A percentile compares a stretch with the other conserved stretches of the same genome.
These are phyloP conservation scores for Caenorhabditis latens DNA, from an alignment of 1,140 invertebrate genomes.

Conservation along the genomic window DNA sequence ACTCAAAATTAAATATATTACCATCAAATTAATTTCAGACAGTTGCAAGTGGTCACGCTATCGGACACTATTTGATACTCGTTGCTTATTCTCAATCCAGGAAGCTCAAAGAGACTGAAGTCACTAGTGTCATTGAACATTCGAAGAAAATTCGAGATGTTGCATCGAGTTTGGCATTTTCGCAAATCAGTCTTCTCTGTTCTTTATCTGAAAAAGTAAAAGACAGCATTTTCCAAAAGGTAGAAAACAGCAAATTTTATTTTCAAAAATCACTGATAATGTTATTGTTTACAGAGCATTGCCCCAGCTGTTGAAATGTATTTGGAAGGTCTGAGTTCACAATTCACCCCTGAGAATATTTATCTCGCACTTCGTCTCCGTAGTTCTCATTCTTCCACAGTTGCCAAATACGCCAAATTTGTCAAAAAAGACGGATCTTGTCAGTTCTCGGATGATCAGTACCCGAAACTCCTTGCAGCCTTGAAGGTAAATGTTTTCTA, in stretches of 20 bases:
- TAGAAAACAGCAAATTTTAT: not conserved
- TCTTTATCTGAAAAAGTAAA: not conserved
- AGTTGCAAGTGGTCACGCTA: conserved; percentile 17
- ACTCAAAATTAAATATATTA: too few species aligned
- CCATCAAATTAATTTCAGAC: not conserved
- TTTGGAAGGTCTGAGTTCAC: conserved; percentile 11
- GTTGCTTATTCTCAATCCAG: conserved; percentile 4
- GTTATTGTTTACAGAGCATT: not conserved
- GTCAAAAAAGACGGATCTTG: conserved; percentile 34
- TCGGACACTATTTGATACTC: conserved; percentile 20
- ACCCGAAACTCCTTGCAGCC: conserved; percentile 13
- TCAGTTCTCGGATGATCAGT: conserved; percentile 32
- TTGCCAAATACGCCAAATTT: conserved; percentile 27
- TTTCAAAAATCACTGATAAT: not conserved
- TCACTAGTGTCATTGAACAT: not conserved
- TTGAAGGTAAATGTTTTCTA: not conserved
- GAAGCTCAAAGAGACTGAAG: conserved; percentile 26
- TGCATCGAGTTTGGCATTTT: conserved; percentile 26
- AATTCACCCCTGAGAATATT: conserved; percentile 35
- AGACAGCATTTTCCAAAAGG: conserved; percentile 23
- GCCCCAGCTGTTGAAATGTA: conserved; percentile 30
- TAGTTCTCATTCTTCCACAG: not conserved
- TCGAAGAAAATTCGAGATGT: conserved; percentile 11
- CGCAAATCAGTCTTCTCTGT: conserved; percentile 1
- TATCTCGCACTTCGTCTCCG: conserved; percentile 24